Conservation (phyloP, 2,797 vertebrate species). For the Balearica regulorum region DNA sequence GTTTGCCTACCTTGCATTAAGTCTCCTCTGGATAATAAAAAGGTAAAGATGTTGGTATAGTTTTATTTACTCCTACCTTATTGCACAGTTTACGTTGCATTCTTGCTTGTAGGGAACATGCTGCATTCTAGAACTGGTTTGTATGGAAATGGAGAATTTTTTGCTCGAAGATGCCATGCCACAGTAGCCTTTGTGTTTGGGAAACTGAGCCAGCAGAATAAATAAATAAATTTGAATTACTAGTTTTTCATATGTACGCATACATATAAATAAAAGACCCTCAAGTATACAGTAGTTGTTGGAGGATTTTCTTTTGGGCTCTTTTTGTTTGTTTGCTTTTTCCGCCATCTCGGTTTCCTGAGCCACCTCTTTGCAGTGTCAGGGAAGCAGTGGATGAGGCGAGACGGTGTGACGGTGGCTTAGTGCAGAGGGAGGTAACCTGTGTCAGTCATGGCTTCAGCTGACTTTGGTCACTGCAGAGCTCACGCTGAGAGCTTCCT, state of each 20-base stretch:
- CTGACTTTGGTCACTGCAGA: neutral
- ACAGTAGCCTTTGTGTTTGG: neutral
- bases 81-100: neutral
- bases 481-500: neutral
- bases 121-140: neutral
- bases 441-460: neutral
- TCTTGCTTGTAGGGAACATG: neutral
- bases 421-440: neutral
- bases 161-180: neutral
- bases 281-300: neutral
- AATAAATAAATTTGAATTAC: neutral
- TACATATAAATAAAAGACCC: neutral
- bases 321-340: neutral
- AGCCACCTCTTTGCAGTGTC: neutral
- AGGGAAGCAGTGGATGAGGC: neutral
- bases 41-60: constrained; percentile 73
- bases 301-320: neutral
- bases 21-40: constrained; percentile 92
- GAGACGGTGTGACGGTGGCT: neutral
- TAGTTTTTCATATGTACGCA: neutral
- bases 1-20: constrained; percentile 84
- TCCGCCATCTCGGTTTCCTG: neutral
- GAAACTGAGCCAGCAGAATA: neutral
- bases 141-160: neutral
- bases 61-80: neutral